Base-by-base conservation (phyloP, 2,113 vertebrate genomes). In the Chlamydotis undulata region DNA sequence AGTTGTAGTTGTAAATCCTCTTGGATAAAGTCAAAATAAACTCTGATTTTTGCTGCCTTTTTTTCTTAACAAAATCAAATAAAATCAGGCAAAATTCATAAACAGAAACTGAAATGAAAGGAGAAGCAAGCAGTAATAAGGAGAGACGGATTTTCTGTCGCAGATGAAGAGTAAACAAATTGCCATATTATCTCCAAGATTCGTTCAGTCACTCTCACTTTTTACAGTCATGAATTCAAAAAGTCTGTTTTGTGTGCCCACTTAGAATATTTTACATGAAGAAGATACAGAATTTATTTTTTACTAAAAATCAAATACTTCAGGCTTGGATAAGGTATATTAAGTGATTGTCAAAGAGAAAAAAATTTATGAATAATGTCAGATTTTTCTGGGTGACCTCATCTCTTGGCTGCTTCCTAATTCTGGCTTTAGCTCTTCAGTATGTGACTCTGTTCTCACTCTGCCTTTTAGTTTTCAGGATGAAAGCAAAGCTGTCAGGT, bases 401-500 rank as follows among this genome's bases (percentile, higher is more conserved):
- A 63, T 69, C 29, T 75, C 90, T 94, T 94, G 79, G 85, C 83
- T 96, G 63, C 71, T 92, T 94, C 68, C 63, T 76, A 45, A 83
- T 89, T 83, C 70, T 73, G 78, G 52, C 83, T 83, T 83, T 74
- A 12, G 33, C 61, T 91, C 93, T 90, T 86, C 67, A 60, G 61
- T 57, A n/a, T 56, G 65, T 96, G 77, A 89, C 90, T 95, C 37
- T 14, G 81, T 83, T 95, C 83, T 97, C 91, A 79, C 69, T 94
- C 49, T 24, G 82, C 83, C 84, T 89, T 93, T 97, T 94, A 33
- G 12, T 67, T 93, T 96, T 94, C 68, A 89, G 87, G 60, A 55
- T 91, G 80, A 90, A 92, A 96, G 73, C 92, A 90, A 65, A 89
- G 78, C 90, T 96, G 82, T 97, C 97, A 98, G 95, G 97, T 97